Base-by-base conservation (phyloP, 1,140 invertebrate genomes). In the Monomorium pharaonis region DNA sequence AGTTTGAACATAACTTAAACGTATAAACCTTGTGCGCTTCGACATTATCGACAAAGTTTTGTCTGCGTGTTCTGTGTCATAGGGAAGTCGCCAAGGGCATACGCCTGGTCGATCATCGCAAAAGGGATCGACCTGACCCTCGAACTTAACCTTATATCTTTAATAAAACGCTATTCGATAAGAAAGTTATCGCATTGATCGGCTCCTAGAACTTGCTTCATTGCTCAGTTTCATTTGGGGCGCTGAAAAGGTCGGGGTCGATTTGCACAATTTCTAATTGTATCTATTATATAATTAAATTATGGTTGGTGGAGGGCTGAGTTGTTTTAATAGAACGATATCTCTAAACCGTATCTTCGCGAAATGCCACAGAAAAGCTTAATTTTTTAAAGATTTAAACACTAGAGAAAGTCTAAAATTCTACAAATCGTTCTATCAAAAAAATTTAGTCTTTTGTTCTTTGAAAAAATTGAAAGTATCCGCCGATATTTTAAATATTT, bases 231-330 rank as follows among this genome's bases (percentile, higher is more conserved):
- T 58, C 47, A 80, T 76, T 58, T 76, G 62, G 42, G 33, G 6
- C 44, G 51, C 56, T 63, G 42, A 42, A 85, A 89, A 85, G 76
- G 88, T 85, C 83, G 63, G 14, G 44, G 33, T 5, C 14, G 47
- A 33, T 37, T 37, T 3, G 37, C 37, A 37, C 37, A 62, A n/a
- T n/a, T 88, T 16, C 7, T 14, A 16, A 49, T 16, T 30, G 16
- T 12, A 27, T 56, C 21, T 24, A n/a, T n/a, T n/a, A n/a, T n/a
- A n/a, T n/a, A n/a, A n/a, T n/a, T n/a, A 21, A 56, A 56, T 10
- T 56, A 56, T 9, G 54, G 9, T 21, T 10, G n/a, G n/a, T n/a
- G 4, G 37, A 24, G 3, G 54, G 7, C 9, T 56, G n/a, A 24
- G 54, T 56, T 56, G 21, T 18, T 54, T 51, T 54, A 54, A 54